A percentile compares a stretch with the other conserved stretches of the same genome.
phyloP scores from a whole-genome alignment of 2,113 vertebrate species.

The Chaetodon auriga region DNA sequence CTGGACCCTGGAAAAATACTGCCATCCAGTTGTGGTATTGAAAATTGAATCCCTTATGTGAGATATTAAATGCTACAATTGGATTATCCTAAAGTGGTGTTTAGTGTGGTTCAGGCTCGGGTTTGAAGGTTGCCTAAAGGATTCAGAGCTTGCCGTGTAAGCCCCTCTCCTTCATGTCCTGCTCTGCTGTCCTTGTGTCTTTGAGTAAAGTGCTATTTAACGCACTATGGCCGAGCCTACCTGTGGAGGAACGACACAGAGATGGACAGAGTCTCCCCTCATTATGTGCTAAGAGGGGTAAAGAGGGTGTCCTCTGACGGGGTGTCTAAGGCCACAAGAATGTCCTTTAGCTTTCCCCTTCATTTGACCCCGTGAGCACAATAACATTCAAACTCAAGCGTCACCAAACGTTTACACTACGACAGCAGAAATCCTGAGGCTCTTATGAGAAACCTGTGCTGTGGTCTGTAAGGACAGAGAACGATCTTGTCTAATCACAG shows the following conservation, averaged over 20 bases:
- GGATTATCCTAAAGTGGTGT: background rate
- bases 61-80: background rate
- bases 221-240: background rate
- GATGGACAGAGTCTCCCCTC: too few relatives aligned
- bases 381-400: background rate
- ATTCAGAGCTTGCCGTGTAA: background rate
- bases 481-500: conserved; percentile 25
- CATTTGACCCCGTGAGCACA: background rate
- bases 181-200: background rate
- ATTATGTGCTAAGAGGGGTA: too few relatives aligned
- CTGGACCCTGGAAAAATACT: background rate
- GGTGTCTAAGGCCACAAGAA: background rate
- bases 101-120: background rate
- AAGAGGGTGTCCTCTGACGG: background rate
- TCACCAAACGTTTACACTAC: background rate
- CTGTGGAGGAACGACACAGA: background rate
- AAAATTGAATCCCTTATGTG: background rate
- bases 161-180: background rate
- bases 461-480: conserved; percentile 7
- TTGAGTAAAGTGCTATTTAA: background rate
- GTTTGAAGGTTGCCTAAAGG: background rate
- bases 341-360: background rate
- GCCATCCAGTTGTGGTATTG: background rate
- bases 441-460: conserved; percentile 20
- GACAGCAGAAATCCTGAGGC: background rate